Conservation (phyloP, 2,888 invertebrate species). For the Galerucella pusilla region DNA sequence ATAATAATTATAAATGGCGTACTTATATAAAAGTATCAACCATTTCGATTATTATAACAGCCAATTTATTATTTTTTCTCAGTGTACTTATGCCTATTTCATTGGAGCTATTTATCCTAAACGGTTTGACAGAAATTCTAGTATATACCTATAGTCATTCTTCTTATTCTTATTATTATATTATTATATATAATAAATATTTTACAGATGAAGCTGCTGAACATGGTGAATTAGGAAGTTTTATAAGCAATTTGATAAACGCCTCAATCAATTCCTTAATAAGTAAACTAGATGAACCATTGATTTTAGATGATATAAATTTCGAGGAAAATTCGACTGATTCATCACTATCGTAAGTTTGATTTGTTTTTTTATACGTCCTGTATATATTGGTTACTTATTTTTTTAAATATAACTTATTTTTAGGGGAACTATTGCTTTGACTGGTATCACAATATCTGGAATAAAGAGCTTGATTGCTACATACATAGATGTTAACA, state of each 20-base stretch:
- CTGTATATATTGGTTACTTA: neutral
- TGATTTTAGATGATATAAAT: slow-evolving; percentile 1
- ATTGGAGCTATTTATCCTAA: no score
- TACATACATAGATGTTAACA: slow-evolving; percentile 24
- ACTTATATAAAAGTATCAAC: no score
- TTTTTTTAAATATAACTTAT: neutral
- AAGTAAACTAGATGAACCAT: neutral
- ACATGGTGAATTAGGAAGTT: neutral
- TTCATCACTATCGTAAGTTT: neutral
- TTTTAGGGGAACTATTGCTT: slow-evolving; percentile 38
- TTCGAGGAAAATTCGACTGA: neutral
- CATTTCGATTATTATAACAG: no score
- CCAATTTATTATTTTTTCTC: no score
- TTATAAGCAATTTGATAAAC: slow-evolving; percentile 7
- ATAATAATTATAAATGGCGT: neutral
- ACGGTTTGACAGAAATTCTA: no score
- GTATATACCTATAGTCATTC: no score
- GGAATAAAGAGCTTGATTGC: slow-evolving; percentile 40
- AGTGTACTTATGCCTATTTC: no score
- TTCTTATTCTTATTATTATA: no score
- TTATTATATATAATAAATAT: neutral
- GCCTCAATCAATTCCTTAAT: neutral
- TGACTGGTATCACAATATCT: slow-evolving; percentile 28
- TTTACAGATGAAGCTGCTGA: neutral
- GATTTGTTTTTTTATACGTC: neutral